Conservation (phyloP, 2,113 vertebrate genomes). For the Hippolais icterina region DNA sequence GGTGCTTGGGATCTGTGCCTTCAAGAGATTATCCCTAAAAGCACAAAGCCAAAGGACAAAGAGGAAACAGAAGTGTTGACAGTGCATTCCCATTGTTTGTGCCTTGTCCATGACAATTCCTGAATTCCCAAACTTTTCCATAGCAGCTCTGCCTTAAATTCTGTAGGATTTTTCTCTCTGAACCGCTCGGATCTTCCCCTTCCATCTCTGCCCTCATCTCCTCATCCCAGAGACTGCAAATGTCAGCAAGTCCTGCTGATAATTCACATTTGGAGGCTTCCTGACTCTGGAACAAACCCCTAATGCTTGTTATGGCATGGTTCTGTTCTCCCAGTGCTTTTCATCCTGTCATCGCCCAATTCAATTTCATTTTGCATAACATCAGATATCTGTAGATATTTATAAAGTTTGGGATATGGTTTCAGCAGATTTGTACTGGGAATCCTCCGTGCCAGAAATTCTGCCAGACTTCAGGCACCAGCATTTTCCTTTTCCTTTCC, state of each 20-base stretch:
- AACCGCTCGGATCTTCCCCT: neutral
- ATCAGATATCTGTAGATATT: neutral
- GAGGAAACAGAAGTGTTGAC: too few relatives aligned
- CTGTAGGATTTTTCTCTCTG: neutral
- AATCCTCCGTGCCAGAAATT: neutral
- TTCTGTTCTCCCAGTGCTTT: neutral
- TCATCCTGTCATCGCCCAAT: neutral
- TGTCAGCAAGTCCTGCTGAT: neutral
- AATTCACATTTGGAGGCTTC: neutral
- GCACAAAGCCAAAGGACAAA: neutral
- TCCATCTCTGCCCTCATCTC: neutral
- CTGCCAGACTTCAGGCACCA: neutral
- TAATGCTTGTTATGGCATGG: neutral
- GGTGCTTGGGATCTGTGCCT: neutral
- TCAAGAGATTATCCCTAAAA: neutral
- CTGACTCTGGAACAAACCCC: neutral
- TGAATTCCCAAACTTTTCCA: neutral
- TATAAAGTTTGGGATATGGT: neutral
- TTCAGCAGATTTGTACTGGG: neutral
- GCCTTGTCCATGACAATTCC: rapidly evolving
- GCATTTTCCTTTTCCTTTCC: neutral
- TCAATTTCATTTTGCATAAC: neutral
- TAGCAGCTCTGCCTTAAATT: neutral
- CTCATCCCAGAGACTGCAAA: neutral
- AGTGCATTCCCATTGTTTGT: rapidly evolving